Percentiles rank a stretch among this genome's conserved stretches.
Conservation (phyloP, 2,797 vertebrate species). For the Oophaga sylvatica region DNA sequence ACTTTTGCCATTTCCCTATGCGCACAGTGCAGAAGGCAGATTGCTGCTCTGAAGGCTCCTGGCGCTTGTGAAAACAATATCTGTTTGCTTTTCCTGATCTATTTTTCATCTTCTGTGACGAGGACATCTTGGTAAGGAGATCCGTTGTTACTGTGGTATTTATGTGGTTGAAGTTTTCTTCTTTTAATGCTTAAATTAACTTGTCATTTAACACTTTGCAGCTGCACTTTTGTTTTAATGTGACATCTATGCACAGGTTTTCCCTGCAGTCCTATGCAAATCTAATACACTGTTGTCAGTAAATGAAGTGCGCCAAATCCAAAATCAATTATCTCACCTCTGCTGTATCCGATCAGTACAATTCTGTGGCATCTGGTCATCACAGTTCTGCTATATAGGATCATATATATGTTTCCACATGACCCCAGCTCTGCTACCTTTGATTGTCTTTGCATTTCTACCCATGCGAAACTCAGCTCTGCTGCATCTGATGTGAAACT, state of each 20-base stretch:
- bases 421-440: background rate
- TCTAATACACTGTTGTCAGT: no score
- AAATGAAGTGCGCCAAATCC: no score
- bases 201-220: background rate
- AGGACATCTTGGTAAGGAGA: conserved; percentile 79
- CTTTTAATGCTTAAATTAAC: background rate
- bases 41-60: conserved; percentile 75
- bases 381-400: background rate
- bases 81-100: conserved; percentile 80
- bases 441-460: background rate
- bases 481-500: background rate
- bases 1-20: conserved; percentile 71
- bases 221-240: background rate
- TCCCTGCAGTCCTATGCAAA: background rate
- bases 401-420: background rate
- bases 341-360: background rate
- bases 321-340: background rate
- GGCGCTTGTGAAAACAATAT: conserved; percentile 79
- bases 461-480: background rate
- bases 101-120: conserved; percentile 78
- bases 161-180: background rate
- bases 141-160: conserved; percentile 70
- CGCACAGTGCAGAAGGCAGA: conserved; percentile 70
- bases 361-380: background rate
- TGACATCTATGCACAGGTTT: background rate